Percentiles rank a stretch among this genome's conserved stretches.
Evolutionary conservation across 1,140 invertebrate genomes (phyloP).

Genomic region (Gryon sp.): DNA sequence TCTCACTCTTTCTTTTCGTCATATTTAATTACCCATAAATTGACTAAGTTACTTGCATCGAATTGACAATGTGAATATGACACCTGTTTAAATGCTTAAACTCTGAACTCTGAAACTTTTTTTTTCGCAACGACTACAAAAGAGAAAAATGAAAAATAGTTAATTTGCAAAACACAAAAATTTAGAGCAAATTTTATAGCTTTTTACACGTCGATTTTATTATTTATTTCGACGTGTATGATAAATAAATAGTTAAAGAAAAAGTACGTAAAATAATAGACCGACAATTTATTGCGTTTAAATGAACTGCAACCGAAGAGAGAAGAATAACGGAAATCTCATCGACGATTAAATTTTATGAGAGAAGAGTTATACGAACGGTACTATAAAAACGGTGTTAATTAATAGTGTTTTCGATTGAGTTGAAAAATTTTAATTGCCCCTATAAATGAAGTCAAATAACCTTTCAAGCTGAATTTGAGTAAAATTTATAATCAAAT

Average conservation of each 20-base stretch:
- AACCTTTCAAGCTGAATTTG: slow-evolving; percentile 18
- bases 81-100: slow-evolving; percentile 24
- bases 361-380: slow-evolving; percentile 2
- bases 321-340: neutral
- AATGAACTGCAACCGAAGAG: neutral
- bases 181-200: slow-evolving; percentile 13
- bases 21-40: slow-evolving; percentile 69
- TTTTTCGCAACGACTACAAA: too few species aligned
- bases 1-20: slow-evolving; percentile 56
- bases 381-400: slow-evolving; percentile 14
- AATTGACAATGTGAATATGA: slow-evolving; percentile 41
- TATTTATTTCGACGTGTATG: neutral
- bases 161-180: slow-evolving; percentile 6
- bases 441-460: slow-evolving; percentile 5
- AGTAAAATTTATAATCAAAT: slow-evolving; percentile 48
- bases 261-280: neutral
- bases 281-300: neutral
- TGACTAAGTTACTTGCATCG: slow-evolving; percentile 35
- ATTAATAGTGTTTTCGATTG: slow-evolving; percentile 29
- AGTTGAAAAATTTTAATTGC: slow-evolving; percentile 21
- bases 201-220: neutral
- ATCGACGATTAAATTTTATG: neutral
- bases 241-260: neutral
- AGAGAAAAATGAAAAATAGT: neutral
- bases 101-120: slow-evolving; percentile 12